Conservation (phyloP, 2,797 vertebrate species). For the Gobio occitaniae region DNA sequence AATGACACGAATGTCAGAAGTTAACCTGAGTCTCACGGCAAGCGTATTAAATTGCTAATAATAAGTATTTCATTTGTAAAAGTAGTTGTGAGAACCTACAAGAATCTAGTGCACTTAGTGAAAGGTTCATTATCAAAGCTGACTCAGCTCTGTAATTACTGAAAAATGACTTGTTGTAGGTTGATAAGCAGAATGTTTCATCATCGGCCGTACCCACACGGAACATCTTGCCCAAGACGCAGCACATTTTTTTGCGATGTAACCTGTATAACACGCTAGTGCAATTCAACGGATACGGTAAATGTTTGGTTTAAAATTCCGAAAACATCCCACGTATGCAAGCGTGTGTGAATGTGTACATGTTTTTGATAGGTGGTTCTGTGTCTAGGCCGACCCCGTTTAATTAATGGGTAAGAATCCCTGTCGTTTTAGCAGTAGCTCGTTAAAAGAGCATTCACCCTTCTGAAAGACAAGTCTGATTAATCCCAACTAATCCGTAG, state of each 20-base stretch:
- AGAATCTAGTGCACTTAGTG: neutral
- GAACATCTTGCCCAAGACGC: neutral
- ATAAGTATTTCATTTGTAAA: neutral
- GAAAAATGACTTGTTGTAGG: neutral
- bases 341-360: neutral
- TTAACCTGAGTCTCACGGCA: neutral
- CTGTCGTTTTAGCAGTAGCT: constrained; percentile 75
- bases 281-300: neutral
- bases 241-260: neutral
- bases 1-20: constrained; percentile 8
- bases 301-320: constrained; percentile 19
- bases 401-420: constrained; percentile 77
- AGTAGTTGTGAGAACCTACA: neutral
- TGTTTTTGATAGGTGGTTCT: neutral
- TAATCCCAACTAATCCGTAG: constrained; percentile 80
- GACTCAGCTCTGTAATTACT: neutral
- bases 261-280: neutral
- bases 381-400: constrained; percentile 58
- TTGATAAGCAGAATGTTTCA: neutral
- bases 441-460: constrained; percentile 80
- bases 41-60: neutral
- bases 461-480: constrained; percentile 79
- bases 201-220: neutral
- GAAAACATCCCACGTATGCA: constrained; percentile 2
- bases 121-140: neutral